These are phyloP conservation scores for Chloroclysta siterata DNA, from an alignment of 2,888 invertebrate species.

Conservation along the genomic window DNA sequence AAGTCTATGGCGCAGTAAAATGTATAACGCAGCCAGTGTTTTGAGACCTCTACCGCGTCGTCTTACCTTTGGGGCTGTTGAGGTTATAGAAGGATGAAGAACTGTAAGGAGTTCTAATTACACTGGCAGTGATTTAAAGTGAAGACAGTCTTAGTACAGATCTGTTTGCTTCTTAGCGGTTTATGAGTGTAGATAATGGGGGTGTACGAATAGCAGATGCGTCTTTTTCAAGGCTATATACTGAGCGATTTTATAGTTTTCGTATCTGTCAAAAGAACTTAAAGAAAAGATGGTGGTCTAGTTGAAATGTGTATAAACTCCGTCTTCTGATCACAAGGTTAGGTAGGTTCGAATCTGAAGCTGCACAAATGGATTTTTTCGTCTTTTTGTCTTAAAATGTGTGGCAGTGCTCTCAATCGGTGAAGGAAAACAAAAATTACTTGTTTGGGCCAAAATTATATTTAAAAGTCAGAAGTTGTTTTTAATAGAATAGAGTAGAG, in stretches of 20 bases:
- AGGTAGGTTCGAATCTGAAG: too few relatives aligned
- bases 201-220: slow-evolving; percentile 71
- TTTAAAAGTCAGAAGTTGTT: too few relatives aligned
- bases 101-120: slow-evolving; percentile 46
- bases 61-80: slow-evolving; percentile 10
- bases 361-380: too few relatives aligned
- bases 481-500: too few relatives aligned
- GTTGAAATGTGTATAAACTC: too few relatives aligned
- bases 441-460: too few relatives aligned
- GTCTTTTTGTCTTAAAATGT: too few relatives aligned
- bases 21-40: slow-evolving; percentile 54
- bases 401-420: too few relatives aligned
- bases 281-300: too few relatives aligned
- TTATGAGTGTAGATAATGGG: slow-evolving; percentile 76
- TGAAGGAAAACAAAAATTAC: too few relatives aligned
- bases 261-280: neutral
- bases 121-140: slow-evolving; percentile 60
- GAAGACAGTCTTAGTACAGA: slow-evolving; percentile 66
- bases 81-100: slow-evolving; percentile 33
- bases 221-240: slow-evolving; percentile 58
- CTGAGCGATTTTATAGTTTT: neutral
- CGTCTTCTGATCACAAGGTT: too few relatives aligned
- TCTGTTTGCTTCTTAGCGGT: slow-evolving; percentile 73
- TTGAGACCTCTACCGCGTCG: slow-evolving; percentile 40
- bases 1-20: slow-evolving; percentile 67